A percentile compares a stretch with the other conserved stretches of the same genome.
Conservation (phyloP, 1,140 invertebrate species). For the Apis florea region DNA sequence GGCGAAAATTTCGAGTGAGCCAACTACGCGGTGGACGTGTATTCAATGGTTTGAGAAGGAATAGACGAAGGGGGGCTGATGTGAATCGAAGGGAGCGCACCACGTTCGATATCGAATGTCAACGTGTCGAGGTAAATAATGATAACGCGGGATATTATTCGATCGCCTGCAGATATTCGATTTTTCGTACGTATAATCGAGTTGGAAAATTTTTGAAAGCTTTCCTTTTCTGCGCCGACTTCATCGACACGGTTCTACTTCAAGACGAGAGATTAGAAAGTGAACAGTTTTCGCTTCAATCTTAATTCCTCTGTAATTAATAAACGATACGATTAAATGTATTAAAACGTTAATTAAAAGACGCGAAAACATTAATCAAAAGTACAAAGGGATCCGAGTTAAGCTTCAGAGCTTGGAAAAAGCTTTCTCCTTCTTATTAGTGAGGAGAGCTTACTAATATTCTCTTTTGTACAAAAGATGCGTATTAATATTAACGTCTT, state of each 20-base stretch:
- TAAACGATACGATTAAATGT: background rate
- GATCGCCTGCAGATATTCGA: background rate
- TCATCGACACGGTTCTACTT: background rate
- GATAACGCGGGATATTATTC: background rate
- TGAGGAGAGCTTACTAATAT: background rate
- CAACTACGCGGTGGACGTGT: too few species aligned
- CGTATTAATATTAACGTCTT: background rate
- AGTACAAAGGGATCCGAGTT: conserved; percentile 17
- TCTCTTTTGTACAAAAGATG: background rate
- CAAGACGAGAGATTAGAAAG: too few species aligned
- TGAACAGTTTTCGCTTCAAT: background rate
- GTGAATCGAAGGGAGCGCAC: background rate
- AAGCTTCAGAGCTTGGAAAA: background rate
- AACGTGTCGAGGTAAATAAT: background rate
- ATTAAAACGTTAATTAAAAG: background rate
- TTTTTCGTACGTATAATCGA: background rate
- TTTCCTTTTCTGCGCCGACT: background rate
- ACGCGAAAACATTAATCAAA: background rate
- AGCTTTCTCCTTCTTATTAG: conserved; percentile 15
- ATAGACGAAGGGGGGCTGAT: background rate
- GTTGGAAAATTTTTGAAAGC: background rate
- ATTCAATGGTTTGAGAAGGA: background rate
- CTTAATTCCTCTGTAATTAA: background rate
- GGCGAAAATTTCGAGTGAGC: conserved; percentile 3
- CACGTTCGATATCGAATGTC: background rate